phyloP scores from a whole-genome alignment of 2,888 invertebrate species.

The Cheilosia vernalis region DNA sequence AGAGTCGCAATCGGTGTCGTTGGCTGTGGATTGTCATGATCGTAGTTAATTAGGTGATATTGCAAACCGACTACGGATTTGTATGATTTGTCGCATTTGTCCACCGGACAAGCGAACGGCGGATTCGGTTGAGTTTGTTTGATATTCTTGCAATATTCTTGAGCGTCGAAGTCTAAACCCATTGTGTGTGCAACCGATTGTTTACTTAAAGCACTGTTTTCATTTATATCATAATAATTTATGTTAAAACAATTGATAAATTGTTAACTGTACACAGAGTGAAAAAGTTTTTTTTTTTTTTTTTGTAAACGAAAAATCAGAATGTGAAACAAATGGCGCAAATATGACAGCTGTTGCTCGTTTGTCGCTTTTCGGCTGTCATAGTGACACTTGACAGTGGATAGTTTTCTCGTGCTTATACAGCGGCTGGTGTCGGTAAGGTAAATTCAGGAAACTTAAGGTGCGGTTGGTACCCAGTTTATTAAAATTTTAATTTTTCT shows the following conservation, averaged over 20 bases:
- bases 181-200: slow-evolving; percentile 82
- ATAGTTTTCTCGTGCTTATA: not conserved
- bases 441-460: not conserved
- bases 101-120: slow-evolving; percentile 93
- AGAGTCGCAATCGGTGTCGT: slow-evolving; percentile 86
- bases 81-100: slow-evolving; percentile 93
- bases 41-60: slow-evolving; percentile 93
- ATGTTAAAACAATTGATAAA: slow-evolving; percentile 49
- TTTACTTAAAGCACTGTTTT: slow-evolving; percentile 19
- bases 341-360: slow-evolving; percentile 78
- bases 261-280: slow-evolving; percentile 35
- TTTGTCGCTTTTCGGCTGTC: slow-evolving; percentile 74
- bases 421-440: slow-evolving; percentile 40
- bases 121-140: slow-evolving; percentile 86
- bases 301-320: slow-evolving; percentile 74
- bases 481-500: too few species aligned
- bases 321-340: slow-evolving; percentile 78
- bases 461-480: too few species aligned
- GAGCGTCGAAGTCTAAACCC: slow-evolving; percentile 94
- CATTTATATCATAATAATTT: slow-evolving; percentile 67
- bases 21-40: slow-evolving; percentile 91
- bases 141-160: slow-evolving; percentile 93
- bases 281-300: slow-evolving; percentile 21
- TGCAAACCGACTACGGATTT: slow-evolving; percentile 94
- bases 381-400: slow-evolving; percentile 60